Evolutionary conservation across 1,140 invertebrate species (phyloP).

Genomic region (Drosophila miranda): DNA sequence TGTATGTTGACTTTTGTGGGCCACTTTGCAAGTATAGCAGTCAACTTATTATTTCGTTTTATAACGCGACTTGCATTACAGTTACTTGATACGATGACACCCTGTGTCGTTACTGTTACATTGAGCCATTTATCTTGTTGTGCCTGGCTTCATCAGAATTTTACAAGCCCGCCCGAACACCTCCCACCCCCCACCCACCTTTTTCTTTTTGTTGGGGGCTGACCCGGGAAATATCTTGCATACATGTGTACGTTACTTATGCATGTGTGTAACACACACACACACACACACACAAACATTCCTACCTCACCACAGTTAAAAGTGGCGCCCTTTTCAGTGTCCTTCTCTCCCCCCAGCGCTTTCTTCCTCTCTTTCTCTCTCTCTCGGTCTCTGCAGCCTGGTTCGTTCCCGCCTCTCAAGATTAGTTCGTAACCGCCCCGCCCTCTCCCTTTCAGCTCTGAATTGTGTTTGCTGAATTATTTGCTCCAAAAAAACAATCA

Average conservation of each 20-base stretch:
- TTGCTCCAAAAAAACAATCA: conserved; percentile 48
- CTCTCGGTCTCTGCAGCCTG: neutral
- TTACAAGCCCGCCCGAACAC: conserved; percentile 30
- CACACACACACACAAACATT: conserved; percentile 44
- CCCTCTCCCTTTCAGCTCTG: too few relatives aligned
- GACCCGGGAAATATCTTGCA: conserved; percentile 36
- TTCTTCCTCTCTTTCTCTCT: conserved; percentile 18
- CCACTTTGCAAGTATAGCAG: conserved; percentile 5
- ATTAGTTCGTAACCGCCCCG: too few relatives aligned
- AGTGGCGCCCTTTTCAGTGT: conserved; percentile 73
- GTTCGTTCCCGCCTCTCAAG: too few relatives aligned
- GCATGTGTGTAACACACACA: conserved; percentile 22
- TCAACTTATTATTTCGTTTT: conserved; percentile 6
- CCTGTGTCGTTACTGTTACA: conserved; percentile 14
- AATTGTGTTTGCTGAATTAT: conserved; percentile 43
- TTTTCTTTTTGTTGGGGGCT: conserved; percentile 31
- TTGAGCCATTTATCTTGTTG: conserved; percentile 43
- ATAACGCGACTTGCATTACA: conserved; percentile 22
- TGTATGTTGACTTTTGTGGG: neutral
- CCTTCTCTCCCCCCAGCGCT: conserved; percentile 43
- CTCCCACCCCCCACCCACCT: conserved; percentile 40
- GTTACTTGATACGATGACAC: conserved; percentile 33
- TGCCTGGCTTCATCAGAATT: conserved; percentile 58
- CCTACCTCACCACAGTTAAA: conserved; percentile 77
- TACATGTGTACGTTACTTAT: conserved; percentile 1